Evolutionary conservation across 2,797 vertebrate species (phyloP).

Genomic region (Microctenopoma lineatum): DNA sequence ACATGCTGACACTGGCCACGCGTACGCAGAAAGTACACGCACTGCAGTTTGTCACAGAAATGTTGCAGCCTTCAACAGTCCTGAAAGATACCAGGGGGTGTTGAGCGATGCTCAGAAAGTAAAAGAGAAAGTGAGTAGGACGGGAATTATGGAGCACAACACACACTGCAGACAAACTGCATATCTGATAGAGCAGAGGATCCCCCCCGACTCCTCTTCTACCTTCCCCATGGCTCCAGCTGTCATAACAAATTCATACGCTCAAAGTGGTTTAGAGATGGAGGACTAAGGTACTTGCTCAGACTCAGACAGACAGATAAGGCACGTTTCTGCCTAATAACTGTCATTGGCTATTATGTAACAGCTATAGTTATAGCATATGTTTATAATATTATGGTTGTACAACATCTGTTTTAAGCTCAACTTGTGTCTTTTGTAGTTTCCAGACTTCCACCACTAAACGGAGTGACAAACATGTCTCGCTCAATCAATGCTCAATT

Average conservation of each 20-base stretch:
- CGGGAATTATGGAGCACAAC: slow-evolving; percentile 29
- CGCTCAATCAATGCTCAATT: slow-evolving; percentile 3
- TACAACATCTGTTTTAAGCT: slow-evolving; percentile 15
- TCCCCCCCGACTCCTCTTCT: slow-evolving; percentile 20
- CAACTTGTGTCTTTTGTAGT: neutral
- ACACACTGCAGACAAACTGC: slow-evolving; percentile 41
- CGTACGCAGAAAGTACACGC: slow-evolving; percentile 14
- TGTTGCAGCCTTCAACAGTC: slow-evolving; percentile 50
- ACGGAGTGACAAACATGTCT: slow-evolving; percentile 7
- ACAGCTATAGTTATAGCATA: neutral
- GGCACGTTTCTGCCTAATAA: neutral
- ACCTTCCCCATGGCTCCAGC: slow-evolving; percentile 23
- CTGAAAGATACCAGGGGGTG: slow-evolving; percentile 36
- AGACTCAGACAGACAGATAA: slow-evolving; percentile 7
- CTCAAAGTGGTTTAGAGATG: slow-evolving; percentile 31
- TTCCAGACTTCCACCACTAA: neutral
- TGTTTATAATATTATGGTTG: neutral
- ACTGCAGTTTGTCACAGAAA: slow-evolving; percentile 44
- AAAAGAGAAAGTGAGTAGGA: slow-evolving; percentile 26
- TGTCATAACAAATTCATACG: slow-evolving; percentile 51
- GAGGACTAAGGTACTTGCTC: slow-evolving; percentile 29
- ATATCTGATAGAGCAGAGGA: slow-evolving; percentile 34
- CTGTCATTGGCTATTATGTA: neutral
- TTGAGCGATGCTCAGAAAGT: slow-evolving; percentile 20
- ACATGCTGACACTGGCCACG: slow-evolving; percentile 20